Base-by-base conservation (phyloP, 2,888 invertebrate species). In the Chloroclysta siterata region DNA sequence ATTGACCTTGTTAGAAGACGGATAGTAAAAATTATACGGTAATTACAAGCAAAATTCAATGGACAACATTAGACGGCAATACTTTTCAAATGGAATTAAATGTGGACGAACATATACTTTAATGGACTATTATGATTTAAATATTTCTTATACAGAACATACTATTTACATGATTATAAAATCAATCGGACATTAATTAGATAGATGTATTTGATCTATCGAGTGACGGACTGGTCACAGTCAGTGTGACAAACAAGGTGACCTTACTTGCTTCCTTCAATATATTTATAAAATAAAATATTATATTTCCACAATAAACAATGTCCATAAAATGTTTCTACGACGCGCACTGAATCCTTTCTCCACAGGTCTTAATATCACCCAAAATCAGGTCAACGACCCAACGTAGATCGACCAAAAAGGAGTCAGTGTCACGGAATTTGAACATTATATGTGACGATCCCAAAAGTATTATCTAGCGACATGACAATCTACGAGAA, bases 61-160 rank as follows among this genome's bases (percentile, higher is more conserved):
- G 89, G 88, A 90, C 89, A 90, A 87, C 78, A 75, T 83, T 77
- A 86, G 91, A 92, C 90, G 91, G 91, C 87, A 89, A 88, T 87
- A 76, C 81, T 82, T 88, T 88, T 84, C 83, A 74, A 85, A 84
- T 87, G 88, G 89, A 89, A 90, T 91, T 77, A 88, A 86, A 87
- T 74, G 88, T 89, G 91, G 91, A 91, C 91, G 91, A 91, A 89
- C 87, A 85, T 84, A 89, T 87, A 88, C 83, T 87, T 76, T 80
- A 85, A 83, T 89, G 89, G 89, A 89, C 89, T 89, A 82, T 84
- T 86, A 88, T 79, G 77, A 82, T 85, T 84, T 82, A 79, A 72
- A 74, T 61, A 59, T 81, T 80, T 81, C 81, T 81, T 84, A 83
- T 81, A 81, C 74, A 83, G 83, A 79, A 79, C 82, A 84, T 80